phyloP scores from a whole-genome alignment of 2,113 vertebrate species.

The Trematocara marginatum region DNA sequence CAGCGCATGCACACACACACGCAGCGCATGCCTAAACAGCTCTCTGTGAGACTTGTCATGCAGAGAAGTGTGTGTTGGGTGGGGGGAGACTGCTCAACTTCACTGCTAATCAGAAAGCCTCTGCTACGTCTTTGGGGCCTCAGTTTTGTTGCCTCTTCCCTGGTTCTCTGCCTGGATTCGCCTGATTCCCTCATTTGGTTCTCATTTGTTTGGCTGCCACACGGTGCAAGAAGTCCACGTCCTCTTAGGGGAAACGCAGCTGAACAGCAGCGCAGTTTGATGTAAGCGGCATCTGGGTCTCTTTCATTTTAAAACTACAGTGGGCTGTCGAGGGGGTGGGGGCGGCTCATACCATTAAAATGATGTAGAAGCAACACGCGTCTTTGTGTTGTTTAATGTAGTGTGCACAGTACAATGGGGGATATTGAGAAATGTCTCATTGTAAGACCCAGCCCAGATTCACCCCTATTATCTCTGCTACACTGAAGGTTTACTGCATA shows the following conservation, averaged over 20 bases:
- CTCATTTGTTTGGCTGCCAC: slow-evolving; percentile 40
- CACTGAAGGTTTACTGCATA: not conserved
- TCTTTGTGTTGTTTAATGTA: slow-evolving; percentile 26
- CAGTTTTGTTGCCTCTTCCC: slow-evolving; percentile 37
- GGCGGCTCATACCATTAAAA: not conserved
- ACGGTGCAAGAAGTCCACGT: slow-evolving; percentile 11
- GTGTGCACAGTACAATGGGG: not conserved
- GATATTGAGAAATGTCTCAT: not conserved
- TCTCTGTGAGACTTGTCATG: slow-evolving; percentile 57
- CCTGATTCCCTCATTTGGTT: slow-evolving; percentile 56
- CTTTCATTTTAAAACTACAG: slow-evolving; percentile 18
- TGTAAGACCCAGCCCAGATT: not conserved
- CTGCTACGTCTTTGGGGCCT: slow-evolving; percentile 37
- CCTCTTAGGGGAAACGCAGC: slow-evolving; percentile 12
- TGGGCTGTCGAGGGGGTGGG: not conserved
- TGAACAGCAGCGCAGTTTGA: slow-evolving; percentile 6
- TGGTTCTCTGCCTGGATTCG: slow-evolving; percentile 22
- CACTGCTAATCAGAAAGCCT: slow-evolving; percentile 55
- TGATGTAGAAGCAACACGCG: not conserved
- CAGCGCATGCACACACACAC: not conserved
- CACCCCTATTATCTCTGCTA: not conserved
- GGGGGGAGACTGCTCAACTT: slow-evolving; percentile 40
- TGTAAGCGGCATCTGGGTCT: slow-evolving; percentile 23
- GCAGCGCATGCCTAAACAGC: slow-evolving; percentile 54
- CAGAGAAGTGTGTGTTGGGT: slow-evolving; percentile 19